Conservation (phyloP, 2,888 invertebrate species). For the Cataglyphis livida region DNA sequence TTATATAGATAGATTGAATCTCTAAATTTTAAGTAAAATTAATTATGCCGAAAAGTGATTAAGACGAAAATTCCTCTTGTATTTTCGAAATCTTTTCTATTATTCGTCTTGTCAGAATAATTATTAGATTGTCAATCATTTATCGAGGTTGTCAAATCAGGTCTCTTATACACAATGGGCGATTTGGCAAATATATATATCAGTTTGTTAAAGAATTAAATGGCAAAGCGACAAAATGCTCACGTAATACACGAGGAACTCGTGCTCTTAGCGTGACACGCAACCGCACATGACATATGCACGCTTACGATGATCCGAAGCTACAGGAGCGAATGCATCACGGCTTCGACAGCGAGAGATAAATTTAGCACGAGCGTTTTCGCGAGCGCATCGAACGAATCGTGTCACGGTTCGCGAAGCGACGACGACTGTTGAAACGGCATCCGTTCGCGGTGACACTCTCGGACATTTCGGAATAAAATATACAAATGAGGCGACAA, state of each 20-base stretch:
- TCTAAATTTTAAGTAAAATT: not conserved
- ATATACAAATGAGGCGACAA: not conserved
- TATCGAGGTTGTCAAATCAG: not conserved
- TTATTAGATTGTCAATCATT: not conserved
- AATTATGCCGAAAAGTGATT: not conserved
- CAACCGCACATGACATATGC: not conserved
- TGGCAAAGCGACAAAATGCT: not conserved
- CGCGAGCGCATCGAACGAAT: not conserved
- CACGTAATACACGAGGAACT: not conserved
- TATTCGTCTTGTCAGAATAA: not conserved
- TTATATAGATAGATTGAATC: not conserved
- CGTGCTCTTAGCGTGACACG: not conserved
- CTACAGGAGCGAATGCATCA: not conserved
- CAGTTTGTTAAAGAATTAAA: not conserved
- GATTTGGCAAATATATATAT: not conserved
- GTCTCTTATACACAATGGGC: not conserved
- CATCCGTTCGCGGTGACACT: not conserved
- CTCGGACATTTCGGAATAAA: not conserved
- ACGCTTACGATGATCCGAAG: not conserved
- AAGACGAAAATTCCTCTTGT: not conserved
- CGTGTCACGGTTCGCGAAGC: conserved; percentile 30
- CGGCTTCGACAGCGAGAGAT: conserved; percentile 6
- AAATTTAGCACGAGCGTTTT: conserved; percentile 39
- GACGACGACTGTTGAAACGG: not conserved
- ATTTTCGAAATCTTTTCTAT: not conserved